Conservation (phyloP, 2,113 vertebrate genomes). For the Formicarius rufipectus region DNA sequence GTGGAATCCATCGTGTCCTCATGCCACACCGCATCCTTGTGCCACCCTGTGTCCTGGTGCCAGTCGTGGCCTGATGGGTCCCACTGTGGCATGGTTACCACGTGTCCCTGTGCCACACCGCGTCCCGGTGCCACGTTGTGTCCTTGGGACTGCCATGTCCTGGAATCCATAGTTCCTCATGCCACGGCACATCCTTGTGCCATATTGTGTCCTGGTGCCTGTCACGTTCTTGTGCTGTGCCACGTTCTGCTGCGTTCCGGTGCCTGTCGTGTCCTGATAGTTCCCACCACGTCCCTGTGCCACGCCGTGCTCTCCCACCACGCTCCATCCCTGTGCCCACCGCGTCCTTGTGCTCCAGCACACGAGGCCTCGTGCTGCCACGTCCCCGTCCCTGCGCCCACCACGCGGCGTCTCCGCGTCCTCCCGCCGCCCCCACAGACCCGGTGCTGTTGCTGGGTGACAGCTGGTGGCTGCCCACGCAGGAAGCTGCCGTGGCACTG, state of each 20-base stretch:
- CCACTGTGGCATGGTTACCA: neutral
- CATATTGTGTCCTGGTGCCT: fast-evolving
- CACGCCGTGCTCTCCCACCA: fast-evolving
- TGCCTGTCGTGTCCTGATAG: fast-evolving
- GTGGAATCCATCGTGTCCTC: too few species aligned
- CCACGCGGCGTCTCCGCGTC: neutral
- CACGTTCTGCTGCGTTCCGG: fast-evolving
- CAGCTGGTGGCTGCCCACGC: neutral
- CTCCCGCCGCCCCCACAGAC: neutral
- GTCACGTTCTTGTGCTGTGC: neutral
- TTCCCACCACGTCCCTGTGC: fast-evolving
- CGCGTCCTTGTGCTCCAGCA: neutral
- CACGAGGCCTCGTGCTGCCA: neutral
- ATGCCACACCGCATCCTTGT: neutral
- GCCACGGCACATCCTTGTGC: neutral
- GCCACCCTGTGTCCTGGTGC: fast-evolving
- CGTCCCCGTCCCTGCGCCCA: neutral
- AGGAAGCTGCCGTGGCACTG: neutral
- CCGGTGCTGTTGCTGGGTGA: conserved; percentile 33
- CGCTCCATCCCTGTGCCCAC: fast-evolving
- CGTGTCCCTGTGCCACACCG: fast-evolving
- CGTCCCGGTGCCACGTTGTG: neutral
- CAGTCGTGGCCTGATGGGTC: neutral
- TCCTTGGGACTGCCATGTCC: fast-evolving
- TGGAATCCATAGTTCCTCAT: too few species aligned